Evolutionary conservation across 2,888 invertebrate genomes (phyloP).

Genomic region (Cremastobaeus sp.): DNA sequence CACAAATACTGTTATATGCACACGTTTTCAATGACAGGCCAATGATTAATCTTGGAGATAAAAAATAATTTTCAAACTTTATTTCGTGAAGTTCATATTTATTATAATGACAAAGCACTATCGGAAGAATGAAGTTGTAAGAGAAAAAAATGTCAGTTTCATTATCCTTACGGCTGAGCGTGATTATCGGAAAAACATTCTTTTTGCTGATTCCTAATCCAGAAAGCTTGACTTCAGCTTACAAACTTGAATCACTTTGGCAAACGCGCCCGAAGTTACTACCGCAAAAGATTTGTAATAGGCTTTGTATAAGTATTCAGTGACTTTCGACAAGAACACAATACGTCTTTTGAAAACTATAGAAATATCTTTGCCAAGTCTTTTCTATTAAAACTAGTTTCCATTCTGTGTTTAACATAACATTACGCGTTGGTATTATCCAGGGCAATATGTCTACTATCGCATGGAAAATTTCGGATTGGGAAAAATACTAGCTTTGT

Average conservation of each 20-base stretch:
- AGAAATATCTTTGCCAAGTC: slow-evolving; percentile 32
- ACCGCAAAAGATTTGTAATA: slow-evolving; percentile 52
- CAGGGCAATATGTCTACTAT: no score
- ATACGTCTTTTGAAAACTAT: slow-evolving; percentile 37
- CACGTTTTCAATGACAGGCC: no score
- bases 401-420: slow-evolving; percentile 9
- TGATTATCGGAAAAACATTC: slow-evolving; percentile 49
- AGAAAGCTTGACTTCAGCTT: slow-evolving; percentile 31
- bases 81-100: no score
- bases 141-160: slow-evolving; percentile 18
- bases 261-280: slow-evolving; percentile 22
- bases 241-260: slow-evolving; percentile 39
- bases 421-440: no score
- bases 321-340: slow-evolving; percentile 35
- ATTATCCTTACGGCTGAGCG: slow-evolving; percentile 27
- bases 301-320: slow-evolving; percentile 52
- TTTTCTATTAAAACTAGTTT: slow-evolving; percentile 14
- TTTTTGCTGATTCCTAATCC: slow-evolving; percentile 35
- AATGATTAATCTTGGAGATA: no score
- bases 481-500: no score
- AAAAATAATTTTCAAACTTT: no score
- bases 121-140: slow-evolving; percentile 6
- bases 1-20: no score
- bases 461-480: no score
- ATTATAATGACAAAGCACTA: slow-evolving; percentile 1